These are phyloP conservation scores for Tricholauxania praeusta DNA, from an alignment of 2,888 invertebrate genomes.

Conservation along the genomic window DNA sequence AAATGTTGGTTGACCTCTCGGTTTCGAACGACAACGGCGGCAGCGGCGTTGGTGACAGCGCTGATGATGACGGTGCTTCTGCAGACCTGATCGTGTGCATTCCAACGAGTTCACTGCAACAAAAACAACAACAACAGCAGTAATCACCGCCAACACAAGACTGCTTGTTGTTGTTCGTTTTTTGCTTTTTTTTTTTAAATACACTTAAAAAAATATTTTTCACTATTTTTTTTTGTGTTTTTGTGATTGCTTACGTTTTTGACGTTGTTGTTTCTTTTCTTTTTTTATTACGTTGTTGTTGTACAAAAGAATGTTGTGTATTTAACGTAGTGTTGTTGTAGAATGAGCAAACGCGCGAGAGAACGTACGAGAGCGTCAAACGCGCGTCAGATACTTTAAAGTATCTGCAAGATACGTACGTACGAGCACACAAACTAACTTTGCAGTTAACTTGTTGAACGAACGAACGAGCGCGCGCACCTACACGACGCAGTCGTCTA, in stretches of 20 bases:
- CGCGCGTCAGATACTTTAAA: conserved; percentile 17
- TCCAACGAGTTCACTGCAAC: conserved; percentile 38
- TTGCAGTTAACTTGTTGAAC: too few relatives aligned
- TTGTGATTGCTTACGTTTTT: conserved; percentile 23
- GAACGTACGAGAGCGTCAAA: conserved; percentile 21
- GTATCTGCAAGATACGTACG: conserved; percentile 11
- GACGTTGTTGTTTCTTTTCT: conserved; percentile 41
- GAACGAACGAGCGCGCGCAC: too few relatives aligned
- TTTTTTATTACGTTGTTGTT: conserved; percentile 59
- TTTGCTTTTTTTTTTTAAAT: conserved; percentile 13
- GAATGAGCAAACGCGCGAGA: conserved; percentile 1
- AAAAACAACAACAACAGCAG: conserved; percentile 18
- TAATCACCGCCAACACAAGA: conserved; percentile 1
- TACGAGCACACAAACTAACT: too few relatives aligned
- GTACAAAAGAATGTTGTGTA: conserved; percentile 64
- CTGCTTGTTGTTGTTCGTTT: conserved; percentile 36
- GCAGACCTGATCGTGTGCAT: conserved; percentile 42
- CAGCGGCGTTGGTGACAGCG: neutral
- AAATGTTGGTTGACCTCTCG: too few relatives aligned
- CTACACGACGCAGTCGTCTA: too few relatives aligned
- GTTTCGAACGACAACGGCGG: neutral
- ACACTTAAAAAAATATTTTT: too few relatives aligned
- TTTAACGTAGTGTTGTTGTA: conserved; percentile 53
- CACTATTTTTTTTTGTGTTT: neutral
- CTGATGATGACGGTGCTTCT: neutral